Percentiles rank a stretch among this genome's conserved stretches.
Conservation (phyloP, 2,797 vertebrate species). For the Hydrophis major region DNA sequence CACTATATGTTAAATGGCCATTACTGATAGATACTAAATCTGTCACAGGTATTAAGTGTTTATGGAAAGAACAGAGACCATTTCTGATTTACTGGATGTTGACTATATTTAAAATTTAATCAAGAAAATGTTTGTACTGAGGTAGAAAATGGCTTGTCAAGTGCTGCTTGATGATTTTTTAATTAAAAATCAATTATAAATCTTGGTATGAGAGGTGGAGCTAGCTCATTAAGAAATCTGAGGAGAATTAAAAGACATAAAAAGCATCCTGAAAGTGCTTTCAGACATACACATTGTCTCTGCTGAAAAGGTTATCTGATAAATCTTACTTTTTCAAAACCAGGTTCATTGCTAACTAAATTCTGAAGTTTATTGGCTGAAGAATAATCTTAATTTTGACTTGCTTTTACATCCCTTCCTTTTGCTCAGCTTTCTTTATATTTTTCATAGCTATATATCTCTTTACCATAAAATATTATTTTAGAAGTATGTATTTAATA, state of each 20-base stretch:
- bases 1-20: background rate
- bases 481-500: background rate
- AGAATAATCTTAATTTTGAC: background rate
- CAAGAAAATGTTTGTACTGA: slow-evolving; percentile 32
- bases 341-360: background rate
- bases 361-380: background rate
- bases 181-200: slow-evolving; percentile 43
- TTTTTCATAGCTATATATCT: background rate
- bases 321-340: background rate
- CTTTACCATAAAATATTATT: background rate
- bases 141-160: slow-evolving; percentile 30
- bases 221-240: slow-evolving; percentile 22
- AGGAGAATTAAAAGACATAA: slow-evolving; percentile 6
- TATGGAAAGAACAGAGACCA: background rate
- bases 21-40: slow-evolving; percentile 29
- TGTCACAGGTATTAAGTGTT: background rate
- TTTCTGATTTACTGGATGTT: slow-evolving; percentile 29
- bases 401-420: background rate
- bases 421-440: background rate
- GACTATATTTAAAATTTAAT: slow-evolving; percentile 37
- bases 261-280: slow-evolving; percentile 11
- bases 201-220: slow-evolving; percentile 21
- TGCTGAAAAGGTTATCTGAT: background rate
- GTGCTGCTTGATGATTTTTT: slow-evolving; percentile 31
- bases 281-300: background rate